Evolutionary conservation across 2,113 vertebrate genomes (phyloP).

Genomic region (Eubucco bourcierii): DNA sequence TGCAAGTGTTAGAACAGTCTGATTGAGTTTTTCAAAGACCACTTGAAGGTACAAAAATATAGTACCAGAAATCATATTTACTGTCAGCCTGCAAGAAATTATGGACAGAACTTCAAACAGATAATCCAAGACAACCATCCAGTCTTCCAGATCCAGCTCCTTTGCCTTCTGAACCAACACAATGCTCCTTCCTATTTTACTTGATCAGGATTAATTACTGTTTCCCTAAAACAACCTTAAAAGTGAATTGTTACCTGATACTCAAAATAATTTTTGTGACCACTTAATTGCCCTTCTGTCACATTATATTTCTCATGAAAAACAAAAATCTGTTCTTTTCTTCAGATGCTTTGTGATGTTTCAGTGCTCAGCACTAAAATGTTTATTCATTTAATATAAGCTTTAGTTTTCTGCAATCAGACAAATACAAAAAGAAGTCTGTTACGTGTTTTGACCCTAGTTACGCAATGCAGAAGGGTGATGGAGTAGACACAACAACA

Average conservation of each 20-base stretch:
- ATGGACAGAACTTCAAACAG: not conserved
- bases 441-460: not conserved
- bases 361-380: not conserved
- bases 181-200: not conserved
- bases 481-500: not conserved
- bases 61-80: not conserved
- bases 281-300: not conserved
- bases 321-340: not conserved
- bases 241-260: not conserved
- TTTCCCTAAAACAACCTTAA: not conserved
- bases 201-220: not conserved
- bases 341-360: not conserved
- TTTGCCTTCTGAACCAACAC: not conserved
- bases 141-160: not conserved
- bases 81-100: not conserved
- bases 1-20: not conserved
- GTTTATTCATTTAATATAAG: not conserved
- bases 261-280: not conserved
- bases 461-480: not conserved
- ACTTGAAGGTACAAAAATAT: not conserved
- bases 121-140: not conserved
- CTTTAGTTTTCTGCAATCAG: not conserved
- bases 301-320: not conserved
- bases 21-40: not conserved
- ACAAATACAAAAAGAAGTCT: not conserved